Percentiles rank a stretch among this genome's conserved stretches.
phyloP scores from a whole-genome alignment of 2,888 invertebrate genomes.

The Torymus auratus region DNA sequence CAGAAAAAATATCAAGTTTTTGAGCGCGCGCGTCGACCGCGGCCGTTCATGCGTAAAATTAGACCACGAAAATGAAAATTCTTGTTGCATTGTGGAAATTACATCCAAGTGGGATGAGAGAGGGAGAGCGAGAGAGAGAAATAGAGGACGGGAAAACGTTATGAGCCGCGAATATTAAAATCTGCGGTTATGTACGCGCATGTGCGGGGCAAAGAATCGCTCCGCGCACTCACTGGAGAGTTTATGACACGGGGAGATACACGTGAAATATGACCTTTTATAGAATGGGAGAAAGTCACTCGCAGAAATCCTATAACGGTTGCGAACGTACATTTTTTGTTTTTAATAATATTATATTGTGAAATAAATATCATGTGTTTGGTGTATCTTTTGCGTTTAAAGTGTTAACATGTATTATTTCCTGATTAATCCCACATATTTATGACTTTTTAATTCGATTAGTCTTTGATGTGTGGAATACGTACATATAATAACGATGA shows the following conservation, averaged over 20 bases:
- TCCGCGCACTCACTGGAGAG: not conserved
- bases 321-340: too few species aligned
- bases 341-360: too few species aligned
- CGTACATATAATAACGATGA: too few species aligned
- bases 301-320: too few species aligned
- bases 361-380: too few species aligned
- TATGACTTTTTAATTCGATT: too few species aligned
- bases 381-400: too few species aligned
- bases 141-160: not conserved
- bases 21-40: not conserved
- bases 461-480: too few species aligned
- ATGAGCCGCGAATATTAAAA: conserved; percentile 31
- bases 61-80: conserved; percentile 27
- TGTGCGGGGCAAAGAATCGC: not conserved
- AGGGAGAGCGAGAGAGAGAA: too few species aligned
- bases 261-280: not conserved
- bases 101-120: not conserved
- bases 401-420: too few species aligned
- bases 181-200: not conserved
- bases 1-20: not conserved
- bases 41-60: conserved; percentile 6
- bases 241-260: not conserved
- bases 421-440: too few species aligned
- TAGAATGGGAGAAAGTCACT: too few species aligned
- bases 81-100: not conserved